phyloP scores from a whole-genome alignment of 1,140 invertebrate genomes.

The Drosophila pseudoananassae region DNA sequence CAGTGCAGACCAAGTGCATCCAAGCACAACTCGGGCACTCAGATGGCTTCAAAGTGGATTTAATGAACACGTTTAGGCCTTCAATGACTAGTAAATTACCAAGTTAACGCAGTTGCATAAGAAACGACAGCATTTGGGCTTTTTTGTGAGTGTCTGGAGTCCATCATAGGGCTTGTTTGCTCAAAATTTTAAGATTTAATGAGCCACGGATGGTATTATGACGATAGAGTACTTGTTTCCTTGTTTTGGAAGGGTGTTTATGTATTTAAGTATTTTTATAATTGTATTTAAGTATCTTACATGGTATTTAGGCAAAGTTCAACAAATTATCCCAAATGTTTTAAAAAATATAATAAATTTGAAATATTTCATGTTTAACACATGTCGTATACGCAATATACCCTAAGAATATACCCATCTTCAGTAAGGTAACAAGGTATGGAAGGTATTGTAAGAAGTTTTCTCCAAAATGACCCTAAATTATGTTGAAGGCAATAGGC shows the following conservation, averaged over 20 bases:
- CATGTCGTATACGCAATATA: background rate
- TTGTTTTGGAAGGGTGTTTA: background rate
- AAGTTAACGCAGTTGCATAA: background rate
- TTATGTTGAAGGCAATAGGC: no score
- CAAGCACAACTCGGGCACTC: constrained; percentile 34
- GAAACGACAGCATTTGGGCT: background rate
- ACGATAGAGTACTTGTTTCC: background rate
- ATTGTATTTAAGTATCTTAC: no score
- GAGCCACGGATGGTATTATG: background rate
- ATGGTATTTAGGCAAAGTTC: no score
- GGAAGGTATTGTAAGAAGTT: no score
- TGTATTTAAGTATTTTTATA: no score
- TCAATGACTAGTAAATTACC: background rate
- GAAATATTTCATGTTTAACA: no score
- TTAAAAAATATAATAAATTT: no score
- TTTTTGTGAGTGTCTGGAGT: background rate
- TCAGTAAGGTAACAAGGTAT: no score
- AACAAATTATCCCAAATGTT: no score
- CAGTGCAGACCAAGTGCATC: constrained; percentile 43
- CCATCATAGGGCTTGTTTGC: background rate
- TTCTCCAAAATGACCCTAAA: no score
- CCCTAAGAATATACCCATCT: no score
- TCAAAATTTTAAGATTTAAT: background rate
- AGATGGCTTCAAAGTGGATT: constrained; percentile 23
- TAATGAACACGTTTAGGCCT: constrained; percentile 4